phyloP scores from a whole-genome alignment of 2,113 vertebrate species.

The Leucosticte australis region DNA sequence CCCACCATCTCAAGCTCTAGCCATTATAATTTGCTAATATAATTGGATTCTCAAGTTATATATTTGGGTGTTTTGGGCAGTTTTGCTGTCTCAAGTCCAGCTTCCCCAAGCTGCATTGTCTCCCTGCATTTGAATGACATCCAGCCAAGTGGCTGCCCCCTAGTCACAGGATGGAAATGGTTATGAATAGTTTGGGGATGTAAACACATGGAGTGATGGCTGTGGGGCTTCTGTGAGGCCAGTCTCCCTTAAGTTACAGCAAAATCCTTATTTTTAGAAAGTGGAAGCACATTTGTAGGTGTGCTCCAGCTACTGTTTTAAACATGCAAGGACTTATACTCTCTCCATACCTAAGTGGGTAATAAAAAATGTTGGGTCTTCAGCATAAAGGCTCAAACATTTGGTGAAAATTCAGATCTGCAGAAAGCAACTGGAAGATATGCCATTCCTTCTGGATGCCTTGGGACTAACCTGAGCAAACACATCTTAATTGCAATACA shows the following conservation, averaged over 20 bases:
- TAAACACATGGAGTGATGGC: background rate
- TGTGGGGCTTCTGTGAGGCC: background rate
- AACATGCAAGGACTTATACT: background rate
- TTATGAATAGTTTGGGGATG: background rate
- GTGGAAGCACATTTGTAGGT: background rate
- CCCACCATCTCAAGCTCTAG: background rate
- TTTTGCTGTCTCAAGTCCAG: background rate
- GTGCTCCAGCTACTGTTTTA: background rate
- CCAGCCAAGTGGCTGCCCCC: background rate
- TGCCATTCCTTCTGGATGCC: background rate
- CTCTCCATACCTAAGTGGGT: too few relatives aligned
- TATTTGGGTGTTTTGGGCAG: background rate
- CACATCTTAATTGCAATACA: background rate
- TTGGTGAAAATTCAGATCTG: background rate
- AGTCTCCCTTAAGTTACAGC: background rate
- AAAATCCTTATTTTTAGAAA: background rate
- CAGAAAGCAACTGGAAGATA: background rate
- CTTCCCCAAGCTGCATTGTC: background rate
- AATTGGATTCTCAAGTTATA: background rate
- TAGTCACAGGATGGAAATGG: background rate
- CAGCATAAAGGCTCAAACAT: background rate
- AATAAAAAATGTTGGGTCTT: background rate
- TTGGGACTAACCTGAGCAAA: background rate
- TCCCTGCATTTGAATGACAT: background rate
- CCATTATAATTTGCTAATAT: background rate